These are phyloP conservation scores for Protonemura montana DNA, from an alignment of 2,888 invertebrate genomes.

Conservation along the genomic window DNA sequence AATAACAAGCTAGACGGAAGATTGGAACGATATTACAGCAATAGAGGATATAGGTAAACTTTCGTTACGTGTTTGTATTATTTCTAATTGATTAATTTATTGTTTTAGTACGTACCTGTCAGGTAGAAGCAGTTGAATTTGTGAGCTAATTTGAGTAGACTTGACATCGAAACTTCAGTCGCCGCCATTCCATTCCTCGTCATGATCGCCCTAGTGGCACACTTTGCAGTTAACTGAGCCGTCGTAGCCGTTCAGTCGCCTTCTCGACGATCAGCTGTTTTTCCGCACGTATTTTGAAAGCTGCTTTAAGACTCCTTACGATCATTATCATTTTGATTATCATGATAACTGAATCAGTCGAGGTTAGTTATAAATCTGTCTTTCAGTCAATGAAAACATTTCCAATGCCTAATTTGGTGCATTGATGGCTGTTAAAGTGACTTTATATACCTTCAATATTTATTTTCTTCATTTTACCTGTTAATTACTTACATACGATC, in stretches of 20 bases:
- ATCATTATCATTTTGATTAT: not conserved
- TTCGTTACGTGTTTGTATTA: not conserved
- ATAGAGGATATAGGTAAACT: conserved; percentile 19
- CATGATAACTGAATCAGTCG: not conserved
- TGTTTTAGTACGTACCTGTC: conserved; percentile 70
- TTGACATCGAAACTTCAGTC: conserved; percentile 62
- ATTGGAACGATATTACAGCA: not conserved
- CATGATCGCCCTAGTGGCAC: conserved; percentile 32
- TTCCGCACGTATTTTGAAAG: not conserved
- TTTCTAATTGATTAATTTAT: not conserved
- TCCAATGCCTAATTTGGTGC: too few species aligned
- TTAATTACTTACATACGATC: too few species aligned
- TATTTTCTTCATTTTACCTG: too few species aligned
- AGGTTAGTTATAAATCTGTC: not conserved
- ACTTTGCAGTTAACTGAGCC: not conserved
- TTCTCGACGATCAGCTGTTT: not conserved
- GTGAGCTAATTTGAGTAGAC: conserved; percentile 80
- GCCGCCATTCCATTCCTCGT: conserved; percentile 50
- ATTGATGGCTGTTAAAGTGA: too few species aligned
- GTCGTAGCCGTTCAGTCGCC: not conserved
- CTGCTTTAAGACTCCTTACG: not conserved
- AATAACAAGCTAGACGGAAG: conserved; percentile 36
- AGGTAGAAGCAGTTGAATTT: conserved; percentile 91
- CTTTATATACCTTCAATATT: too few species aligned
- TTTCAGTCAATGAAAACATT: too few species aligned